A percentile compares a stretch with the other conserved stretches of the same genome.
Evolutionary conservation across 1,140 invertebrate genomes (phyloP).

Genomic region (Alviniconcha marisindica): DNA sequence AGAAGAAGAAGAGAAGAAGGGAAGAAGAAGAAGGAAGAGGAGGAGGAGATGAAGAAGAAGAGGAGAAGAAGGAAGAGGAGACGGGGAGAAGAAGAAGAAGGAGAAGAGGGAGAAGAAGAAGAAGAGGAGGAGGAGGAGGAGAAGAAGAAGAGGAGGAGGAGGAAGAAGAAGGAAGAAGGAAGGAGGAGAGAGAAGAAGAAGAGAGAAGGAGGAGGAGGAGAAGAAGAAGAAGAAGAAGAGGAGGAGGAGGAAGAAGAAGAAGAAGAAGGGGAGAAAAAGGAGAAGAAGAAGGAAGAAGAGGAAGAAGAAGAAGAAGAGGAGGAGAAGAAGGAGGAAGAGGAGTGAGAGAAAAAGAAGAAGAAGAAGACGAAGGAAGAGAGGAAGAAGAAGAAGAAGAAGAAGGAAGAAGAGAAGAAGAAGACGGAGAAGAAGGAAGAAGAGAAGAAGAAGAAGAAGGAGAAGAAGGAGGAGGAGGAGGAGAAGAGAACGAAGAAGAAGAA

Average conservation of each 20-base stretch:
- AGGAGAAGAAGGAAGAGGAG: neutral
- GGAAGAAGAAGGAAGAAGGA: neutral
- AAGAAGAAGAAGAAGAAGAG: neutral
- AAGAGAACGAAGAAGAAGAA: neutral
- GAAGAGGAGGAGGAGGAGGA: neutral
- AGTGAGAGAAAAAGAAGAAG: neutral
- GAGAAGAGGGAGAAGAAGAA: neutral
- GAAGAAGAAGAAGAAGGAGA: neutral
- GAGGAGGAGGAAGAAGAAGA: neutral
- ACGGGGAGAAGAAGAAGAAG: neutral
- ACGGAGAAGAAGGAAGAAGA: neutral
- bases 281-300: neutral
- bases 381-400: neutral
- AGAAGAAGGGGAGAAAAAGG: neutral
- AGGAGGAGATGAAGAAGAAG: neutral
- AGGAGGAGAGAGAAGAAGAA: neutral
- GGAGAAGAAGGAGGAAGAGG: neutral
- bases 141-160: neutral
- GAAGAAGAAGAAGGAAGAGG: neutral
- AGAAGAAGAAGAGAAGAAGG: neutral
- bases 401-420: neutral
- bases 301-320: neutral
- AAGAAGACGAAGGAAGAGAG: neutral
- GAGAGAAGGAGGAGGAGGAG: neutral
- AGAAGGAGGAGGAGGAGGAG: neutral